phyloP scores from a whole-genome alignment of 2,113 vertebrate species.

The Cavia aperea region DNA sequence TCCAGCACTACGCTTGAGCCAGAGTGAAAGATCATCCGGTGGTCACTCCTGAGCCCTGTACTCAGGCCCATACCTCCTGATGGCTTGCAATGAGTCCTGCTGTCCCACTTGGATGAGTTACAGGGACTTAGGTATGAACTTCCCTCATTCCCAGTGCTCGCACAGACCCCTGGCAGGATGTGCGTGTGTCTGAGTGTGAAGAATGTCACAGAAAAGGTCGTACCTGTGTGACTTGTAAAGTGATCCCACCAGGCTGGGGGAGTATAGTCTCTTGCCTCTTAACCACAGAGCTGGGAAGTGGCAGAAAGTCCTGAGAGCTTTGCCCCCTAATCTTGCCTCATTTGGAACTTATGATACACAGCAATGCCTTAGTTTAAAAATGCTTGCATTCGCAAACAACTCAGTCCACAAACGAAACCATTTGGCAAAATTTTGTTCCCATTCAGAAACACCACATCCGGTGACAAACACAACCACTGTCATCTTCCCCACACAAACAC shows the following conservation, averaged over 20 bases:
- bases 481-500: neutral
- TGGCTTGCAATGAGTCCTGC: neutral
- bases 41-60: neutral
- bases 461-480: neutral
- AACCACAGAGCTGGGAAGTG: neutral
- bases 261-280: neutral
- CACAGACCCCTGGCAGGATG: neutral
- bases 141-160: neutral
- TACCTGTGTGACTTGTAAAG: neutral
- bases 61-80: neutral
- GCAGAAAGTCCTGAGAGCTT: slow-evolving; percentile 1
- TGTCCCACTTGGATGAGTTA: neutral
- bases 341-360: neutral
- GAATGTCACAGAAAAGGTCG: neutral
- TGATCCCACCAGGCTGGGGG: neutral
- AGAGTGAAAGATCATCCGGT: neutral
- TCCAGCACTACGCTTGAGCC: neutral
- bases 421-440: neutral
- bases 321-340: neutral
- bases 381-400: neutral
- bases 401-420: neutral
- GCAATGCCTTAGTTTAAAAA: neutral
- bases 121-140: neutral
- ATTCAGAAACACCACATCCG: neutral
- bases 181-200: neutral